A percentile compares a stretch with the other conserved stretches of the same genome.
Evolutionary conservation across 2,797 vertebrate genomes (phyloP).

Genomic region (Coregonus suidteri): DNA sequence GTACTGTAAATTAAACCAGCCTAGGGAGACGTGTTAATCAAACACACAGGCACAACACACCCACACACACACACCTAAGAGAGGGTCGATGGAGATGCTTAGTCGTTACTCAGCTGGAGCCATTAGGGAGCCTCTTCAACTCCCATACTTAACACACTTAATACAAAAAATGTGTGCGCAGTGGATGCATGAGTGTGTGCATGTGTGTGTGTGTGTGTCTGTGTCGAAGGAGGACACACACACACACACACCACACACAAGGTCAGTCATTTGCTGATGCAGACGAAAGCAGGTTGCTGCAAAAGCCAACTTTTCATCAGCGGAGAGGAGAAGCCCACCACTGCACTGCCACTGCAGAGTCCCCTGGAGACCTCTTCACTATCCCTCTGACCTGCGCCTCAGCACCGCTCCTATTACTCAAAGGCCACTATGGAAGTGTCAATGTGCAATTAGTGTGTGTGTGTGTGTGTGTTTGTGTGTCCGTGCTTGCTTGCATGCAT

Average conservation of each 20-base stretch:
- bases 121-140: not conserved
- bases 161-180: not conserved
- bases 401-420: constrained; percentile 10
- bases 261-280: constrained; percentile 67
- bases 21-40: not conserved
- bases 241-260: constrained; percentile 38
- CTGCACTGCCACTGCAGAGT: constrained; percentile 45
- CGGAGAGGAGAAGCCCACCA: constrained; percentile 31
- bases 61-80: not conserved
- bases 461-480: constrained; percentile 8
- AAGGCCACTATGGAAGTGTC: constrained; percentile 2
- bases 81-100: not conserved
- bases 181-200: too few species aligned
- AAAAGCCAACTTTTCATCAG: constrained; percentile 63
- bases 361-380: constrained; percentile 34
- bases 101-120: not conserved
- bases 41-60: not conserved
- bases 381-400: constrained; percentile 23
- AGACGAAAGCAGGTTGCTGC: constrained; percentile 57
- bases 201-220: not conserved
- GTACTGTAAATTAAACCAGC: not conserved
- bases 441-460: not conserved
- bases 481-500: not conserved
- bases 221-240: not conserved
- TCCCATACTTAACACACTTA: not conserved